Conservation (phyloP, 2,113 vertebrate species). For the Tursiops truncatus region DNA sequence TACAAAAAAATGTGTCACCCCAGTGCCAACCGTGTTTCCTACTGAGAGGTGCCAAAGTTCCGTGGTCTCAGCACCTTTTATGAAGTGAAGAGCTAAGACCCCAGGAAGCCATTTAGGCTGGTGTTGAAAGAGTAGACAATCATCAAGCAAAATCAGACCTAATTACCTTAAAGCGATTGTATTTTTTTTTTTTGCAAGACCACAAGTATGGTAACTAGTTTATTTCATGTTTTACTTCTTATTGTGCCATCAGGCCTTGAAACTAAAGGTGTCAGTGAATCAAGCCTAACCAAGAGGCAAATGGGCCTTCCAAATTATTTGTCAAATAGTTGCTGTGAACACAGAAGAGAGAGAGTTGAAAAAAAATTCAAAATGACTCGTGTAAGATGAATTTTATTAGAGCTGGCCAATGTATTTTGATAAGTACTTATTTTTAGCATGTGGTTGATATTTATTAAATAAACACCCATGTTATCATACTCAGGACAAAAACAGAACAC, state of each 20-base stretch:
- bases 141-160: neutral
- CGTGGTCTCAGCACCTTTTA: neutral
- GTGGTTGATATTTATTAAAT: neutral
- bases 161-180: neutral
- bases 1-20: neutral
- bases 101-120: neutral
- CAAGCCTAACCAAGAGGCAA: neutral
- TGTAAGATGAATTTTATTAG: neutral
- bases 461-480: neutral
- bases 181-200: neutral
- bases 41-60: neutral
- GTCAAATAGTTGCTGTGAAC: neutral
- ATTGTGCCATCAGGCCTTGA: neutral
- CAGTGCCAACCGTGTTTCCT: neutral
- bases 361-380: neutral
- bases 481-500: neutral
- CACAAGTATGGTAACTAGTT: neutral
- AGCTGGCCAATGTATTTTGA: neutral
- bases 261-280: neutral
- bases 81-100: neutral
- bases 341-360: neutral
- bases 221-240: neutral
- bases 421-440: neutral
- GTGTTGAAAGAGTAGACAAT: neutral
- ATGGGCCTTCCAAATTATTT: neutral